These are phyloP conservation scores for Poecilia velifera DNA, from an alignment of 2,797 vertebrate species.

Conservation along the genomic window DNA sequence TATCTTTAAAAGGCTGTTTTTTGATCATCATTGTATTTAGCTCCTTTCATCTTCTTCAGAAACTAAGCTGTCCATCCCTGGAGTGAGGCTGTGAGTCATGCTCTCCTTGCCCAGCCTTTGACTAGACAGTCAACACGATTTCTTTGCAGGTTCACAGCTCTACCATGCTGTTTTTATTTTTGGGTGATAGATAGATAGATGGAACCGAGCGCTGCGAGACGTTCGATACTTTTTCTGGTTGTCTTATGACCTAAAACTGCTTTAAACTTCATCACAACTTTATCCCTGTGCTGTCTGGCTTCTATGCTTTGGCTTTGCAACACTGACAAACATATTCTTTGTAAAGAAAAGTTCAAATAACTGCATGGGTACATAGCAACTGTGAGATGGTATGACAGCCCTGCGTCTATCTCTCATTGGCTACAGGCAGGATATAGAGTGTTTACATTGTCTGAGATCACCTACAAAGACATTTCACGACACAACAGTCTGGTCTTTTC, in stretches of 20 bases:
- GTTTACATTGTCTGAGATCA: not conserved
- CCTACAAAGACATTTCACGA: not conserved
- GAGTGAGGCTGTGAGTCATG: not conserved
- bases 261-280: not conserved
- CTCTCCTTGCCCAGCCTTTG: not conserved
- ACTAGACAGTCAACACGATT: too few species aligned
- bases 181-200: not conserved
- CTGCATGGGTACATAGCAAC: not conserved
- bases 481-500: not conserved
- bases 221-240: not conserved
- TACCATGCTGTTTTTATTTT: not conserved
- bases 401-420: not conserved
- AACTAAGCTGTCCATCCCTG: not conserved
- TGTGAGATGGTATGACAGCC: not conserved
- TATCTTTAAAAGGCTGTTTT: not conserved
- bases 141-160: not conserved
- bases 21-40: not conserved
- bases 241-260: not conserved
- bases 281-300: not conserved
- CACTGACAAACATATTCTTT: not conserved
- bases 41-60: not conserved
- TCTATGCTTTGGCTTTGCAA: not conserved
- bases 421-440: not conserved
- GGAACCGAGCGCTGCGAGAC: not conserved
- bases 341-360: not conserved